A percentile compares a stretch with the other conserved stretches of the same genome.
These are phyloP conservation scores for Marisa cornuarietis DNA, from an alignment of 1,140 invertebrate species.

Conservation along the genomic window DNA sequence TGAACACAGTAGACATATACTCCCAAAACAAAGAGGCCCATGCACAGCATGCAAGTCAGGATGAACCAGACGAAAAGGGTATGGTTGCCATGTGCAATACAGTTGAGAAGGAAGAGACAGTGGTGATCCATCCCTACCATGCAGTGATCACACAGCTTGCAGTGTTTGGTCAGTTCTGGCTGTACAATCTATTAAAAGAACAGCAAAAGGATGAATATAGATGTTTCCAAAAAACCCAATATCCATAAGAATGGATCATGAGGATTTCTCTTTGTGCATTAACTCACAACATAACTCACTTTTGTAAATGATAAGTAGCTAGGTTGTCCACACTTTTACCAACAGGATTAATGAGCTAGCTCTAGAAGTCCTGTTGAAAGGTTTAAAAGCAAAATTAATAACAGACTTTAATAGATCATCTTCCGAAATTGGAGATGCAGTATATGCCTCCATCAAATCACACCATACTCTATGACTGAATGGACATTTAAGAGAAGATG, in stretches of 20 bases:
- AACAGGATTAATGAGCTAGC: too few relatives aligned
- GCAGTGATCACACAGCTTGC: slow-evolving; percentile 57
- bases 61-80: slow-evolving; percentile 54
- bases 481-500: too few relatives aligned
- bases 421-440: too few relatives aligned
- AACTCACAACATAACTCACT: neutral
- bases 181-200: slow-evolving; percentile 43
- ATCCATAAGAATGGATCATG: neutral
- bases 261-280: neutral
- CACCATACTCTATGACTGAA: too few relatives aligned
- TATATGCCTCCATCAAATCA: too few relatives aligned
- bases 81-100: slow-evolving; percentile 58
- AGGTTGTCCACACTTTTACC: too few relatives aligned
- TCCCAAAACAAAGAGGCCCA: slow-evolving; percentile 38
- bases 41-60: slow-evolving; percentile 29
- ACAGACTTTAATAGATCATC: too few relatives aligned
- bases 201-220: slow-evolving; percentile 6
- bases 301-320: neutral
- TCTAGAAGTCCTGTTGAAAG: too few relatives aligned
- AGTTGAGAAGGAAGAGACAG: slow-evolving; percentile 60
- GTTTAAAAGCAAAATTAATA: too few relatives aligned
- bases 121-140: slow-evolving; percentile 60
- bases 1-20: slow-evolving; percentile 27
- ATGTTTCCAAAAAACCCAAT: neutral
- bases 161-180: slow-evolving; percentile 49